phyloP scores from a whole-genome alignment of 2,113 vertebrate genomes.

The Proteles cristata region DNA sequence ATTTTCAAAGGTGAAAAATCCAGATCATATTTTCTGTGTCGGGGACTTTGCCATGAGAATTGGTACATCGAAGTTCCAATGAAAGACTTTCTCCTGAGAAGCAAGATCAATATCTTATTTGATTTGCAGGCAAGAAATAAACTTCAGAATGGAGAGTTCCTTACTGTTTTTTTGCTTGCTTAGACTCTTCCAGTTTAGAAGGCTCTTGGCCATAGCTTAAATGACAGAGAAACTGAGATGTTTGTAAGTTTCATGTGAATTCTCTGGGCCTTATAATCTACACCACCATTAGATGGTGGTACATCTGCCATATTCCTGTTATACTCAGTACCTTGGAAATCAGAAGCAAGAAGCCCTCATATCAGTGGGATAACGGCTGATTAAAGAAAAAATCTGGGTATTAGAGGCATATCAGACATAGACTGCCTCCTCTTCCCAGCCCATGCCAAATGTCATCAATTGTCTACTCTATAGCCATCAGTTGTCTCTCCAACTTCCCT shows the following conservation, averaged over 20 bases:
- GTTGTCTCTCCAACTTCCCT: neutral
- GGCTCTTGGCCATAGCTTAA: neutral
- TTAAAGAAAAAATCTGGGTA: neutral
- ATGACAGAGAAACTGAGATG: slow-evolving; percentile 17
- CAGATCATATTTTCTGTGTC: neutral
- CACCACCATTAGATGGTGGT: fast-evolving
- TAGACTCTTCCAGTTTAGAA: neutral
- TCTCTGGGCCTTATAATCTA: neutral
- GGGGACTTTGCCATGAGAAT: slow-evolving; percentile 56
- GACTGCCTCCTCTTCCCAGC: neutral
- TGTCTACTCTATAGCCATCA: neutral
- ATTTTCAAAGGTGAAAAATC: slow-evolving; percentile 37
- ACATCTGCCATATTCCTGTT: neutral
- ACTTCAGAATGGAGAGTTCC: slow-evolving; percentile 31
- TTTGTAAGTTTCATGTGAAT: neutral
- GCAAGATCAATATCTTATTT: slow-evolving; percentile 67
- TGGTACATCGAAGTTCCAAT: slow-evolving; percentile 28
- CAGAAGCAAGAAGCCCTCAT: neutral
- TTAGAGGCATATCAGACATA: neutral
- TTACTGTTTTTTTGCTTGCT: neutral
- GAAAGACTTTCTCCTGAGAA: slow-evolving; percentile 58
- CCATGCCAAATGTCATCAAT: neutral
- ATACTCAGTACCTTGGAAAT: neutral
- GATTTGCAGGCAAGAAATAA: slow-evolving; percentile 61
- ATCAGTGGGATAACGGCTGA: neutral